Evolutionary conservation across 1,140 invertebrate genomes (phyloP).

Genomic region (Chrysoperla carnea): DNA sequence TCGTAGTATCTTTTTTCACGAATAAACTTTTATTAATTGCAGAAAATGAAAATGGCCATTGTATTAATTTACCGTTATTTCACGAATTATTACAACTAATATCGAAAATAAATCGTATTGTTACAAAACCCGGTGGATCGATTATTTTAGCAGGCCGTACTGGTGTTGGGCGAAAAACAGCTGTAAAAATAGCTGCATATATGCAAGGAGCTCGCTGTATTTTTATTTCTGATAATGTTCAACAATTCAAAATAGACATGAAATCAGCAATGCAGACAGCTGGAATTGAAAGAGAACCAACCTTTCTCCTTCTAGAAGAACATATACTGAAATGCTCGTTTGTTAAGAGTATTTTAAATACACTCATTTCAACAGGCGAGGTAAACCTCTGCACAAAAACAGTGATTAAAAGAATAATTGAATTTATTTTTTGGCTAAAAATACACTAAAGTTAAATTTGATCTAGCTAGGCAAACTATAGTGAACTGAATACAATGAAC

Average conservation of each 20-base stretch:
- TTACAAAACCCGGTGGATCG: constrained; percentile 42
- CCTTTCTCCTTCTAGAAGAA: constrained; percentile 67
- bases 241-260: constrained; percentile 27
- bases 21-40: no score
- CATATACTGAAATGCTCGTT: constrained; percentile 52
- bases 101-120: constrained; percentile 39
- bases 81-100: constrained; percentile 44
- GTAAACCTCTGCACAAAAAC: no score
- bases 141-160: constrained; percentile 55
- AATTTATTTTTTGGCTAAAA: no score
- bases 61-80: constrained; percentile 35
- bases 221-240: constrained; percentile 8
- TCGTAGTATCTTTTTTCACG: no score
- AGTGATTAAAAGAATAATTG: no score
- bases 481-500: no score
- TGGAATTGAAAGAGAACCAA: constrained; percentile 61
- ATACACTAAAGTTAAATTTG: no score
- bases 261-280: constrained; percentile 49
- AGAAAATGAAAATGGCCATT: no score
- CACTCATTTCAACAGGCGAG: constrained; percentile 7
- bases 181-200: constrained; percentile 50
- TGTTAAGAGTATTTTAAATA: constrained; percentile 46
- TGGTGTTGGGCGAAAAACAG: constrained; percentile 61
- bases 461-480: no score
- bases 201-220: constrained; percentile 52